These are phyloP conservation scores for Chlamydotis undulata DNA, from an alignment of 2,113 vertebrate genomes.

Conservation along the genomic window DNA sequence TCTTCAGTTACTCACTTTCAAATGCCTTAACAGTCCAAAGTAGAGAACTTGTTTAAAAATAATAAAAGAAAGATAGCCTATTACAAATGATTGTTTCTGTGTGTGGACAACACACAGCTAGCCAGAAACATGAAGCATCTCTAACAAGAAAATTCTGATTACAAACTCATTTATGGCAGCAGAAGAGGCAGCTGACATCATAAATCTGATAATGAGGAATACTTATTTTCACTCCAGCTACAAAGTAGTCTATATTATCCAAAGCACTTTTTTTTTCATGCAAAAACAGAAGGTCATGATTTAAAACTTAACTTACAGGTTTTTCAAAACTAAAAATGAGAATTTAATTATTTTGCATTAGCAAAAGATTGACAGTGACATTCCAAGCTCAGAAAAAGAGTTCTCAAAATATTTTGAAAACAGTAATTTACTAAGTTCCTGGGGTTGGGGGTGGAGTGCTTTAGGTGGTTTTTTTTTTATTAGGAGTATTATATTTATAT, in stretches of 20 bases:
- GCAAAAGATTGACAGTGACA: background rate
- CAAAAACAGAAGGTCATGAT: background rate
- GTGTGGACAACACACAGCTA: background rate
- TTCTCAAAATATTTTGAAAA: background rate
- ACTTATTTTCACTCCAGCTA: background rate
- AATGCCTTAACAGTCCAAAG: background rate
- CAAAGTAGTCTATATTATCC: background rate
- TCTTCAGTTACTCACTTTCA: background rate
- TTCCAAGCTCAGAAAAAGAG: background rate
- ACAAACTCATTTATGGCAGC: background rate
- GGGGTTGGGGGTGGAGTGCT: rapidly evolving
- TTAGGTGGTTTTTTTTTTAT: background rate
- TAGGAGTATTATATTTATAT: background rate
- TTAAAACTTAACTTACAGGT: background rate
- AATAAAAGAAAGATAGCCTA: background rate
- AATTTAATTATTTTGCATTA: background rate
- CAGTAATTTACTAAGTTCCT: background rate
- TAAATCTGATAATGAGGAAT: too few relatives aligned
- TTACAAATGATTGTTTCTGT: background rate
- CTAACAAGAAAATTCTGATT: background rate
- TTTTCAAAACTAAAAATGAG: background rate
- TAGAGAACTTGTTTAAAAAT: background rate
- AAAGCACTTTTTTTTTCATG: background rate
- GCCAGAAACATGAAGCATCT: background rate
- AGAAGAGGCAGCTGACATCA: background rate